Evolutionary conservation across 2,113 vertebrate genomes (phyloP), one percentile per base, ranked within the genome.

Genomic region (Albula glossodonta): DNA sequence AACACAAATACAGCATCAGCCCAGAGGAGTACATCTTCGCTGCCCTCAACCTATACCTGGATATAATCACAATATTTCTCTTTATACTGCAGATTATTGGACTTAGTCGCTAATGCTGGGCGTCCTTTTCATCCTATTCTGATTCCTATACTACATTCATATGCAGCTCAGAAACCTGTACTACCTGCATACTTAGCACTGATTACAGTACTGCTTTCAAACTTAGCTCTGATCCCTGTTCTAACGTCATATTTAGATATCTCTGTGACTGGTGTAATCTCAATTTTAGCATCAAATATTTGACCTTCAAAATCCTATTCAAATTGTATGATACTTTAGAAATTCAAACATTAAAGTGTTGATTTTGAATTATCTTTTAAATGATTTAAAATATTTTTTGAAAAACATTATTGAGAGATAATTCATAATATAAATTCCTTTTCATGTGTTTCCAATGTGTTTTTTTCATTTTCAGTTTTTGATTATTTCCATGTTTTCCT

Each of bases 11-110:
- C 56, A 12, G 88, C 70, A 10, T 96, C 84, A 94, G 90, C 89
- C 95, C 96, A 0, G 96, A 97, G 89, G 96, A 98, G 83, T 96
- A 97, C 5, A 86, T 97, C 80, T 96, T 96, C 88, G 96, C 96
- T 60, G 92, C 94, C 31, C 94, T 96, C 74, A 97, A 94, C 86
- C 95, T 97, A 82, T 97, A 96, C 87, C 77, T 98, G 92, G 96
- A 96, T 85, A 93, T 97, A 4, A 77, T 96, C 81, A 90, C 88
- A 74, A 81, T 97, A 88, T 97, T 96, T 91, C 74, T 97, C 48
- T 85, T 96, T 70, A 89, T 97, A 82, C 92, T 97, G 88, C 86
- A 93, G 85, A 53, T 97, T 81, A 90, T 94, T 60, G 90, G 92
- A 78, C 56, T 95, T 87, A 90, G 87, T 48, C 89, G 77, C 51